Evolutionary conservation across 1,140 invertebrate genomes (phyloP).

Genomic region (Branchinecta lynchi): DNA sequence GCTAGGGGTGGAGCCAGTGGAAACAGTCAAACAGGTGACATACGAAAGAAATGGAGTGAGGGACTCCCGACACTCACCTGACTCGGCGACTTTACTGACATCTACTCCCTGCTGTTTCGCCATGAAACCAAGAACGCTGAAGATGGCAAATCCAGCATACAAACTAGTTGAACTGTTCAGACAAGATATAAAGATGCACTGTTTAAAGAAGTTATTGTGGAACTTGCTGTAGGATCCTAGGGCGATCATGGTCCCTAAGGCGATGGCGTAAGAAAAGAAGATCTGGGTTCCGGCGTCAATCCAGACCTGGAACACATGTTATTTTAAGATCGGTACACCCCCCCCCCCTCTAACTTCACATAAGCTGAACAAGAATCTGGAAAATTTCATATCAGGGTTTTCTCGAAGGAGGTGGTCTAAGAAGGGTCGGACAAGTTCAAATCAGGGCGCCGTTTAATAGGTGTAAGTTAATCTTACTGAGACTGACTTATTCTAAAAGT

Average conservation of each 20-base stretch:
- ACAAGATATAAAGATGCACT: constrained; percentile 28
- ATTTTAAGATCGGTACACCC: no score
- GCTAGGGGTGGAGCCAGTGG: no score
- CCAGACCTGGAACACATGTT: constrained; percentile 30
- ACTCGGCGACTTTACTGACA: constrained; percentile 33
- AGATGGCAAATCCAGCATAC: constrained; percentile 57
- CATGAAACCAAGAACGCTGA: constrained; percentile 64
- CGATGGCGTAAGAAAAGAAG: constrained; percentile 43
- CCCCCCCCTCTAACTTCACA: no score
- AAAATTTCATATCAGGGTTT: no score
- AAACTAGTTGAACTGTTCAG: constrained; percentile 55
- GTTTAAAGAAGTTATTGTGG: constrained; percentile 49
- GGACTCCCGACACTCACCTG: constrained; percentile 14
- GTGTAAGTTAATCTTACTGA: no score
- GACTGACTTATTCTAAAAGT: no score
- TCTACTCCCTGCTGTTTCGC: constrained; percentile 34
- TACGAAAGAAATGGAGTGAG: no score
- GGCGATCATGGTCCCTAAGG: constrained; percentile 50
- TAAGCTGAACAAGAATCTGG: no score
- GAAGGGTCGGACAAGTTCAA: no score
- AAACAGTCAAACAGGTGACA: no score
- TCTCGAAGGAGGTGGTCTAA: no score
- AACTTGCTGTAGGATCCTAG: constrained; percentile 57
- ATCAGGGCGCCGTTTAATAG: no score
- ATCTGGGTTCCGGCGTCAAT: constrained; percentile 42